A percentile compares a stretch with the other conserved stretches of the same genome.
Evolutionary conservation across 2,797 vertebrate species (phyloP).

Genomic region (Tokudaia tokunoshimensis): DNA sequence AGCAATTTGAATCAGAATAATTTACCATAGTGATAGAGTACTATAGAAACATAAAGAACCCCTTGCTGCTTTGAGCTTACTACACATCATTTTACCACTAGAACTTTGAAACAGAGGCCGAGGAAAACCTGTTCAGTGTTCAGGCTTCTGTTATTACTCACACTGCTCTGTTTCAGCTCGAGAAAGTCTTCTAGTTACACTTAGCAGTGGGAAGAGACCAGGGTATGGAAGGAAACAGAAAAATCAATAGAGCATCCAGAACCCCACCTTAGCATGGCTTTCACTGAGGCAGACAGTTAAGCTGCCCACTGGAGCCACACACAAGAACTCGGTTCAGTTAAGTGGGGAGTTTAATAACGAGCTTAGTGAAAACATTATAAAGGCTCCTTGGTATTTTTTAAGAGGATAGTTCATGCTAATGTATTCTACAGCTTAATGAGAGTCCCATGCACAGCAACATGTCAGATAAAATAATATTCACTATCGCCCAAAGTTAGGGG

Average conservation of each 20-base stretch:
- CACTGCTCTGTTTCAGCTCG: not conserved
- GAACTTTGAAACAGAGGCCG: not conserved
- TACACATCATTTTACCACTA: not conserved
- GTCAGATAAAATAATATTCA: not conserved
- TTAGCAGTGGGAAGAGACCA: not conserved
- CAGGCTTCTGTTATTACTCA: not conserved
- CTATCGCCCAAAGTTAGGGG: not conserved
- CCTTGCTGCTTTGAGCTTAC: conserved; percentile 1
- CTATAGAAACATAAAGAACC: not conserved
- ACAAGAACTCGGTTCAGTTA: not conserved
- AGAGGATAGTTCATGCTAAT: not conserved
- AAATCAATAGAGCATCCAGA: not conserved
- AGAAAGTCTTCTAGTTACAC: not conserved
- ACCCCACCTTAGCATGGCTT: not conserved
- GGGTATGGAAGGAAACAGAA: not conserved
- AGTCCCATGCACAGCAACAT: not conserved
- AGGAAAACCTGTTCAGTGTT: not conserved
- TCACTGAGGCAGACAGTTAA: not conserved
- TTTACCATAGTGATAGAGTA: not conserved
- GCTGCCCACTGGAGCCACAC: not conserved
- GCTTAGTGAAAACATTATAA: not conserved
- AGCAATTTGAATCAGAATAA: not conserved
- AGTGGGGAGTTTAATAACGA: not conserved
- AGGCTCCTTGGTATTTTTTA: not conserved
- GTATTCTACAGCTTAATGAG: not conserved